Evolutionary conservation across 2,888 invertebrate genomes (phyloP).

Genomic region (Macrosiphum euphorbiae): DNA sequence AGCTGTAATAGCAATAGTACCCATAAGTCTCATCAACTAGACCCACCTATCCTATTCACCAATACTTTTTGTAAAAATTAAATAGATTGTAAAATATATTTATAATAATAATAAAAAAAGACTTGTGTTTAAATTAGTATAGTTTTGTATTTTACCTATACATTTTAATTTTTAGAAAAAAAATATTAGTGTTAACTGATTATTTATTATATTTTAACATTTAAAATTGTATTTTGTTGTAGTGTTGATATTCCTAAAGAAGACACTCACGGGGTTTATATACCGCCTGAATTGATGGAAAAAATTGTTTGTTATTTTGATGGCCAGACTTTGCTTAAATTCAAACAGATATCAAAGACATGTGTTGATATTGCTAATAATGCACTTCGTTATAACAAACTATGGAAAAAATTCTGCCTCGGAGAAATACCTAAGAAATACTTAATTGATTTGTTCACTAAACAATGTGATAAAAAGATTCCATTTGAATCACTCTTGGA

Average conservation of each 20-base stretch:
- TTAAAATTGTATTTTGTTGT: neutral
- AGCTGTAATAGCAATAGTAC: neutral
- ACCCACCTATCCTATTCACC: neutral
- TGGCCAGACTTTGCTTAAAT: conserved; percentile 38
- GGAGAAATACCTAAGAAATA: conserved; percentile 44
- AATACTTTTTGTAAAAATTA: neutral
- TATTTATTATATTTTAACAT: neutral
- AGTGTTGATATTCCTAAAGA: neutral
- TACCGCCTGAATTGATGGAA: conserved; percentile 50
- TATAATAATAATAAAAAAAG: neutral
- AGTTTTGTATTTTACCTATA: neutral
- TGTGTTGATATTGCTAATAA: conserved; percentile 21
- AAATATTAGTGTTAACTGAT: neutral
- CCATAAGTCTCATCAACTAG: neutral
- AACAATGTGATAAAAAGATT: neutral
- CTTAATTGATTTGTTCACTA: conserved; percentile 36
- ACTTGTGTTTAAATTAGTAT: neutral
- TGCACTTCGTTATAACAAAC: conserved; percentile 15
- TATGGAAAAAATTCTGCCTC: conserved; percentile 19
- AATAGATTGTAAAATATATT: neutral
- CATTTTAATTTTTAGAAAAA: neutral
- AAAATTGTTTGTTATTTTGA: conserved; percentile 50
- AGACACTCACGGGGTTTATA: neutral
- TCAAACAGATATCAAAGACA: conserved; percentile 32
- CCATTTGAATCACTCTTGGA: neutral